These are phyloP conservation scores for Amphipoea lucens DNA, from an alignment of 2,888 invertebrate species.

Conservation along the genomic window DNA sequence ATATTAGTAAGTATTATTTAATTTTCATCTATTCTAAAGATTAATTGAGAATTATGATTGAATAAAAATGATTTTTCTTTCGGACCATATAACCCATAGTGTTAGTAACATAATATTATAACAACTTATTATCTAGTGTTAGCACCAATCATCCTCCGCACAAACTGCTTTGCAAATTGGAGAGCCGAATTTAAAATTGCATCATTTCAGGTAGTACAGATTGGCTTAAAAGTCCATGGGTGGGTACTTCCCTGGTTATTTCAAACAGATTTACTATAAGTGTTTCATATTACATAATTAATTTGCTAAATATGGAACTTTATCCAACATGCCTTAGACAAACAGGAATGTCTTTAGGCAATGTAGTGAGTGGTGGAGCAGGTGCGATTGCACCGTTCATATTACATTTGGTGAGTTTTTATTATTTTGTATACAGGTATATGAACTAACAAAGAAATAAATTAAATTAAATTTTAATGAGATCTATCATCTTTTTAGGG, in stretches of 20 bases:
- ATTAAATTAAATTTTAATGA: neutral
- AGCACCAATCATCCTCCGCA: no score
- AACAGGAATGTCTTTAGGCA: conserved; percentile 91
- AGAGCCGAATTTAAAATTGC: neutral
- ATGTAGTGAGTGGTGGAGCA: conserved; percentile 89
- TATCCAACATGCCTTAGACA: conserved; percentile 92
- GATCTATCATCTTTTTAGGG: conserved; percentile 73
- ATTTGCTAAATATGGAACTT: conserved; percentile 91
- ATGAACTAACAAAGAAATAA: neutral
- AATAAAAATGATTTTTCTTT: no score
- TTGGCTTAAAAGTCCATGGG: conserved; percentile 72
- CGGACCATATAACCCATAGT: no score
- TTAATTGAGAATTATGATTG: neutral
- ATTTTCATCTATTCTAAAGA: neutral
- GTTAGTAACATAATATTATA: no score
- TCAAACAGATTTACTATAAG: conserved; percentile 89
- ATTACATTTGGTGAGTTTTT: conserved; percentile 88
- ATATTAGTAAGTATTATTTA: conserved; percentile 50
- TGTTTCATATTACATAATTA: conserved; percentile 90
- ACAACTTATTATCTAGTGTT: no score
- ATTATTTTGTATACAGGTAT: neutral
- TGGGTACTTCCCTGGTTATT: conserved; percentile 82
- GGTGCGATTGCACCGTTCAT: conserved; percentile 91
- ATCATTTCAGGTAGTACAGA: conserved; percentile 57
- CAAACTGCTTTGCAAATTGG: no score